Conservation (phyloP, 2,797 vertebrate genomes). For the Siniperca obscura region DNA sequence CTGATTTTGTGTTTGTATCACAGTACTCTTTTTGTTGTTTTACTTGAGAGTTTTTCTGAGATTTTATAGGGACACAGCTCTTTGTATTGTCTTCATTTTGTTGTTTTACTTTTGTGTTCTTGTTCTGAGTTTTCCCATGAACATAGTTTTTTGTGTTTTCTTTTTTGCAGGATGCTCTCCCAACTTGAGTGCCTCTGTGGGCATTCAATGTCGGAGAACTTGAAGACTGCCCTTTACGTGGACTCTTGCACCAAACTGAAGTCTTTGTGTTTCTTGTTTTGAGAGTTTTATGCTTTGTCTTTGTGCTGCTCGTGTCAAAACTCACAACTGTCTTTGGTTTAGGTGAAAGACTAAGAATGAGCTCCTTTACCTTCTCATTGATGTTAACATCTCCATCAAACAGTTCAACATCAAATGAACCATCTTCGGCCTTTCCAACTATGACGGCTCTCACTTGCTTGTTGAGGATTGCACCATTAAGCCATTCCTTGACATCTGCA, state of each 20-base stretch:
- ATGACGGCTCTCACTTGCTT: constrained; percentile 86
- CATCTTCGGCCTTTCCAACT: constrained; percentile 82
- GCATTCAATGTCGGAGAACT: not conserved
- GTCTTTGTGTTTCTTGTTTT: not conserved
- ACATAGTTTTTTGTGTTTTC: constrained; percentile 24
- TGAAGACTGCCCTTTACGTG: not conserved
- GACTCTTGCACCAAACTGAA: not conserved
- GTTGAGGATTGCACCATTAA: constrained; percentile 83
- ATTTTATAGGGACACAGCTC: constrained; percentile 12
- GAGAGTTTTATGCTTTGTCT: not conserved
- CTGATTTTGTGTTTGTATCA: not conserved
- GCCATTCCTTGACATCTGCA: constrained; percentile 85
- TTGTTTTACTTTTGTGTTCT: constrained; percentile 23
- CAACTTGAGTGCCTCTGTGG: not conserved
- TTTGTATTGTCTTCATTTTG: constrained; percentile 4
- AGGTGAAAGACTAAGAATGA: constrained; percentile 57
- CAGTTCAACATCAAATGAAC: constrained; percentile 88
- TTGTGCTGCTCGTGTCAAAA: not conserved
- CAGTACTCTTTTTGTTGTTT: not conserved
- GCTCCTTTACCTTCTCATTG: constrained; percentile 87
- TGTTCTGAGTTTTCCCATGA: constrained; percentile 7
- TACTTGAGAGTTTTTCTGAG: not conserved
- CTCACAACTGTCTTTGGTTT: constrained; percentile 38
- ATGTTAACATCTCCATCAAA: constrained; percentile 87
- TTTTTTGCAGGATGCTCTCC: not conserved